Evolutionary conservation across 2,888 invertebrate species (phyloP).

Genomic region (Nymphalis polychloros): DNA sequence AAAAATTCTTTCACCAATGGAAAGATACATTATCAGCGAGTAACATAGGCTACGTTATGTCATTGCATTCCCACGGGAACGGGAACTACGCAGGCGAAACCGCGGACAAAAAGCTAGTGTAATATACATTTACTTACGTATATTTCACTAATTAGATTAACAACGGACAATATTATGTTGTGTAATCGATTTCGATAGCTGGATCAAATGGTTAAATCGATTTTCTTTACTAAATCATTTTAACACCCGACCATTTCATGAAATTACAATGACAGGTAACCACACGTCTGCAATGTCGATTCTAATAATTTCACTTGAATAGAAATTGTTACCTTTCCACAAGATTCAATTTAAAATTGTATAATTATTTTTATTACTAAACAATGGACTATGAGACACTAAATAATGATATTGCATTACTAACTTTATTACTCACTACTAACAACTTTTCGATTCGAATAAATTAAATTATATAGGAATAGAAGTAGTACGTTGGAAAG

Average conservation of each 20-base stretch:
- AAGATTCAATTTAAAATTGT: conserved; percentile 39
- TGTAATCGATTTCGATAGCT: conserved; percentile 2
- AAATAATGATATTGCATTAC: conserved; percentile 32
- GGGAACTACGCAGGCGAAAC: too few species aligned
- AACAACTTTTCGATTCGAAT: too few species aligned
- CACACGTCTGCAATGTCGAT: conserved; percentile 23
- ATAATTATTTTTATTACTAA: conserved; percentile 36
- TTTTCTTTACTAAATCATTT: conserved; percentile 16
- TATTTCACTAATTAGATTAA: background rate
- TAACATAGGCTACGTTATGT: too few species aligned
- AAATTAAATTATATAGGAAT: too few species aligned
- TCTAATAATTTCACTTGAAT: conserved; percentile 31
- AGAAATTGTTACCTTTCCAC: conserved; percentile 37
- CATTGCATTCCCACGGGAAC: too few species aligned
- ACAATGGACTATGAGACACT: conserved; percentile 32
- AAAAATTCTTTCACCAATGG: too few species aligned
- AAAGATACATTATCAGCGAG: too few species aligned
- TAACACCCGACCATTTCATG: conserved; percentile 20
- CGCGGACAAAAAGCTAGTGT: too few species aligned
- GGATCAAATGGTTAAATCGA: conserved; percentile 15
- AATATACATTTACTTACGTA: background rate
- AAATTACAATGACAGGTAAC: conserved; percentile 25
- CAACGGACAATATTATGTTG: background rate
- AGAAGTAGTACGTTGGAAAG: too few species aligned
- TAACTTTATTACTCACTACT: conserved; percentile 22